Percentiles rank a stretch among this genome's conserved stretches.
Conservation (phyloP, 1,140 invertebrate genomes). For the Alviniconcha marisindica region DNA sequence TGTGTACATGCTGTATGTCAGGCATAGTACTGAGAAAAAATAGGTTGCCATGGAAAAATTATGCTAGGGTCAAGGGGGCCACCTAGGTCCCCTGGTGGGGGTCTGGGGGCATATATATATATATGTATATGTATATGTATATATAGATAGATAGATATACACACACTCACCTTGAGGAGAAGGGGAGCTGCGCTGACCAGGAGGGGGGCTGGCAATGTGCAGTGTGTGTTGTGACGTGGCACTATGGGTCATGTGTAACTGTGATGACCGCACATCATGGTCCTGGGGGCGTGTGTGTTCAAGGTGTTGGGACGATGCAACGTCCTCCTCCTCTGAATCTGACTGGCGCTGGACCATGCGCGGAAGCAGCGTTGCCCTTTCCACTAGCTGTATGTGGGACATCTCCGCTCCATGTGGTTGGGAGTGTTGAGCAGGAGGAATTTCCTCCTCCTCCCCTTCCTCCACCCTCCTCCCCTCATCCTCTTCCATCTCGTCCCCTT, state of each 20-base stretch:
- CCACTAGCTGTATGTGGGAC: not conserved
- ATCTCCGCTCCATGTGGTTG: not conserved
- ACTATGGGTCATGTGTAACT: not conserved
- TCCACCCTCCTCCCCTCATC: not conserved
- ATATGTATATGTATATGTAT: not conserved
- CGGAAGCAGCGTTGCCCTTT: not conserved
- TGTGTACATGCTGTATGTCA: too few species aligned
- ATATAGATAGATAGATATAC: not conserved
- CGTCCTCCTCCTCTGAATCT: not conserved
- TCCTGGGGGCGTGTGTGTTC: not conserved
- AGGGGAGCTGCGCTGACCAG: not conserved
- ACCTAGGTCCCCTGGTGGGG: too few species aligned
- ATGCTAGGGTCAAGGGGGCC: too few species aligned
- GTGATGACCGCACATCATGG: not conserved
- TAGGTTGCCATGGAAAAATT: too few species aligned
- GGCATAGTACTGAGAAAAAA: too few species aligned
- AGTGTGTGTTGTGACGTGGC: not conserved
- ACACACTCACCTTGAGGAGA: constrained; percentile 14
- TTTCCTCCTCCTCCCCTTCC: constrained; percentile 31
- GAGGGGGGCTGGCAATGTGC: not conserved
- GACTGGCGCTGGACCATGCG: not conserved
- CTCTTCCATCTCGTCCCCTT: constrained; percentile 5
- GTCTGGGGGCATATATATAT: too few species aligned
- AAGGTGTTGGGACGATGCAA: not conserved
- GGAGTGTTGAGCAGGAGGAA: not conserved